Conservation (phyloP, 1,140 invertebrate species). For the Stegodyphus mimosarum region DNA sequence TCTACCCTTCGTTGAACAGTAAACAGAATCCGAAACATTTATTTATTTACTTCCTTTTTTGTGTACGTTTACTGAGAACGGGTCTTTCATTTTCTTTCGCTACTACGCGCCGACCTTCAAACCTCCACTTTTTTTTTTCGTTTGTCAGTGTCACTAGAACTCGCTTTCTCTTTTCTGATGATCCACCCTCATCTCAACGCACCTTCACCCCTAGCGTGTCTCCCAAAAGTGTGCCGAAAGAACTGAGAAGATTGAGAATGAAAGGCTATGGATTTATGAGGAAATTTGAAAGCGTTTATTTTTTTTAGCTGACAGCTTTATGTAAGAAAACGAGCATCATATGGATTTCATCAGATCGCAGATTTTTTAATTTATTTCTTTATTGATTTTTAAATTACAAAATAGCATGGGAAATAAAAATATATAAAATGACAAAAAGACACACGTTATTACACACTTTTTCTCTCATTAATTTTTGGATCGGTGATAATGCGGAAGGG, state of each 20-base stretch:
- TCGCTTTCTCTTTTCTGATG: not conserved
- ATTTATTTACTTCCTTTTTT: constrained; percentile 8
- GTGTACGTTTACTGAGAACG: constrained; percentile 35
- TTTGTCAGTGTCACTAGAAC: constrained; percentile 34
- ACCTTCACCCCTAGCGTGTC: not conserved
- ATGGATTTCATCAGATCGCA: no score
- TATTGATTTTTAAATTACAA: no score
- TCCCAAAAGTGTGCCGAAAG: constrained; percentile 14
- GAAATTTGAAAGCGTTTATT: not conserved
- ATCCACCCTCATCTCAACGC: not conserved
- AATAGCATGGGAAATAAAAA: no score
- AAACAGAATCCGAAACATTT: constrained; percentile 26
- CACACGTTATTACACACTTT: no score
- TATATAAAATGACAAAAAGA: no score
- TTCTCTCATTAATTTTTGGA: no score
- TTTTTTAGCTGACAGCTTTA: not conserved
- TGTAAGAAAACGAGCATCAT: no score
- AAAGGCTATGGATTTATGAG: constrained; percentile 15
- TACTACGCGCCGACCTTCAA: no score
- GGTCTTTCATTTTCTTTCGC: constrained; percentile 26
- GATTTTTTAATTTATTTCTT: not conserved
- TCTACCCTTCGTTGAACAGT: constrained; percentile 32
- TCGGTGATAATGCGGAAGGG: no score
- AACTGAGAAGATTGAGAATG: constrained; percentile 37
- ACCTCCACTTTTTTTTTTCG: constrained; percentile 9